Percentiles rank a stretch among this genome's conserved stretches.
phyloP scores from a whole-genome alignment of 2,888 invertebrate genomes.

The Mallateleia sp. region DNA sequence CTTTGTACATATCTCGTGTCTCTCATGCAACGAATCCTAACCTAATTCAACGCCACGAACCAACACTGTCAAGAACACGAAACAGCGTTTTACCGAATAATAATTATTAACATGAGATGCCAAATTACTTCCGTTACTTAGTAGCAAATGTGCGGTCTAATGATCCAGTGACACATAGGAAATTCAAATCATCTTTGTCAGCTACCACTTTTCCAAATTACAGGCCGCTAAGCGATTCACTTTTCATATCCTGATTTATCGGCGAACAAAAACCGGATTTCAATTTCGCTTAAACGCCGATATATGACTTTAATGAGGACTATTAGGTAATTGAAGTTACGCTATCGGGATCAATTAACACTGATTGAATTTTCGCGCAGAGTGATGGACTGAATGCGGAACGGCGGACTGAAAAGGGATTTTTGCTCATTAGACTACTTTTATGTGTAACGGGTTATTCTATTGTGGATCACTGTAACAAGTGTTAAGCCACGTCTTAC shows the following conservation, averaged over 20 bases:
- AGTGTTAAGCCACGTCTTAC: too few relatives aligned
- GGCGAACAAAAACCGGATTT: too few relatives aligned
- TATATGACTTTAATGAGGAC: too few relatives aligned
- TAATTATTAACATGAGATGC: constrained; percentile 57
- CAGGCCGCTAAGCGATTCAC: constrained; percentile 34
- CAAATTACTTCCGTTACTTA: constrained; percentile 54
- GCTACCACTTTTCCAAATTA: constrained; percentile 50
- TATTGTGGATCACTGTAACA: too few relatives aligned
- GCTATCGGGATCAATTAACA: too few relatives aligned
- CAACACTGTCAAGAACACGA: constrained; percentile 37
- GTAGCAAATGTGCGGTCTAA: constrained; percentile 12
- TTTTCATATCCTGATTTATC: constrained; percentile 22
- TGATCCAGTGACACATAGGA: constrained; percentile 58
- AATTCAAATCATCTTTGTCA: constrained; percentile 47
- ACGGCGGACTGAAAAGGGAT: too few relatives aligned
- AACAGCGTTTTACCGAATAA: constrained; percentile 32
- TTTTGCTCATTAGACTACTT: too few relatives aligned
- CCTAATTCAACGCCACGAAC: constrained; percentile 33
- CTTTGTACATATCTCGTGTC: neutral
- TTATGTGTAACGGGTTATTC: too few relatives aligned
- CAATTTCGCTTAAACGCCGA: too few relatives aligned
- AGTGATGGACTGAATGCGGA: too few relatives aligned
- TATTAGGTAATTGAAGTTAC: too few relatives aligned
- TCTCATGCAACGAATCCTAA: constrained; percentile 4
- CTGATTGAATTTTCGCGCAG: too few relatives aligned